These are phyloP conservation scores for Sakesphorus luctuosus DNA, from an alignment of 2,113 vertebrate species.

Conservation along the genomic window DNA sequence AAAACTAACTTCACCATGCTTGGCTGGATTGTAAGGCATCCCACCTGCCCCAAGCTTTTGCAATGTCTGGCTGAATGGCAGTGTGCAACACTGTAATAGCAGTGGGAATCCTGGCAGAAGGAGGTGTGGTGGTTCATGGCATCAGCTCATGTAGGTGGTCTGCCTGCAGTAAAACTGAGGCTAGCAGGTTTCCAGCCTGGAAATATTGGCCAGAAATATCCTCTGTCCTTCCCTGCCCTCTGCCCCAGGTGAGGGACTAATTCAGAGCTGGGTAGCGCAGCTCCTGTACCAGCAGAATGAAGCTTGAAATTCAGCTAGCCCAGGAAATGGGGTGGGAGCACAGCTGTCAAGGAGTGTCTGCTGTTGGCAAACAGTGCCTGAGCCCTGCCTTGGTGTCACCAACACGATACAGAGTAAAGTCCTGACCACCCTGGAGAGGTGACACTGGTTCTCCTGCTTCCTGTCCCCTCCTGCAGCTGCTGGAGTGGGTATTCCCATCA, in stretches of 20 bases:
- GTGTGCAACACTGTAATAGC: rapidly evolving
- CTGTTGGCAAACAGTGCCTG: not conserved
- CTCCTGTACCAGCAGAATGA: not conserved
- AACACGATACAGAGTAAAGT: rapidly evolving
- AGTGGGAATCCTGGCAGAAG: not conserved
- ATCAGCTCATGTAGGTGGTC: rapidly evolving
- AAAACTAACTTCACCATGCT: not conserved
- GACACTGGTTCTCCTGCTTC: not conserved
- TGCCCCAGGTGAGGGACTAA: not conserved
- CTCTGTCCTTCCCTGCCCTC: rapidly evolving
- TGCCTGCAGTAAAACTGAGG: not conserved
- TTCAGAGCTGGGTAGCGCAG: not conserved
- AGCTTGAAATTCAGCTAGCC: not conserved
- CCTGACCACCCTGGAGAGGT: rapidly evolving
- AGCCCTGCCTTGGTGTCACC: not conserved
- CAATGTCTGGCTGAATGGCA: not conserved
- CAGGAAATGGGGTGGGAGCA: not conserved
- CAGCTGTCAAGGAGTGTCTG: not conserved
- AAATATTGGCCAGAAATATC: not conserved
- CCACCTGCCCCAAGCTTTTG: not conserved
- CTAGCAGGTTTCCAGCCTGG: not conserved
- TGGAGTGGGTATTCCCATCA: rapidly evolving
- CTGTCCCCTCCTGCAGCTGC: not conserved
- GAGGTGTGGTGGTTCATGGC: not conserved
- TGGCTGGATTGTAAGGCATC: not conserved